A percentile compares a stretch with the other conserved stretches of the same genome.
phyloP scores from a whole-genome alignment of 2,113 vertebrate species.

The Octodon degus region DNA sequence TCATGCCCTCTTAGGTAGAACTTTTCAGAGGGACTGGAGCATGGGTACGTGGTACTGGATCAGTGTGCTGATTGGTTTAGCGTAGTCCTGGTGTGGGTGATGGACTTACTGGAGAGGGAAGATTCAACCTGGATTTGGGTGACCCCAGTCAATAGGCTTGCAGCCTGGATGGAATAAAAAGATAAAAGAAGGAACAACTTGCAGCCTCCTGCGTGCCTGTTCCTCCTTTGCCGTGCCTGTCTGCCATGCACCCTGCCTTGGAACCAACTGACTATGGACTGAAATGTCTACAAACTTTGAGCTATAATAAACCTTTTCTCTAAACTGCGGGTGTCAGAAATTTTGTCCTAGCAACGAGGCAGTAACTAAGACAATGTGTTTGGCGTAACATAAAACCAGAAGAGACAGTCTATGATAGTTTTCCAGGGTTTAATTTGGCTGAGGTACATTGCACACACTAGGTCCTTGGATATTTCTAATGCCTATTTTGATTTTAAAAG shows the following conservation, averaged over 20 bases:
- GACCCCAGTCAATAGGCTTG: not conserved
- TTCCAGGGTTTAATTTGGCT: not conserved
- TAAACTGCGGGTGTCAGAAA: not conserved
- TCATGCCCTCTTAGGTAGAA: not conserved
- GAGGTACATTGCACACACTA: not conserved
- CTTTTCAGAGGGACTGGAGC: not conserved
- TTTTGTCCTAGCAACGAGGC: not conserved
- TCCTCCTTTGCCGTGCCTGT: not conserved
- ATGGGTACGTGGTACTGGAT: not conserved
- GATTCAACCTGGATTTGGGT: not conserved
- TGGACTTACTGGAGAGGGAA: not conserved
- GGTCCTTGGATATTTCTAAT: not conserved
- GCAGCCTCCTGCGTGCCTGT: not conserved
- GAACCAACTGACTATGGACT: not conserved
- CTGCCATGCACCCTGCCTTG: not conserved
- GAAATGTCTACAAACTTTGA: not conserved
- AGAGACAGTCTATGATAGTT: not conserved
- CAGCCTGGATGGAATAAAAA: not conserved
- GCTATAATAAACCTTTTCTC: not conserved
- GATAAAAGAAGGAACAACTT: not conserved
- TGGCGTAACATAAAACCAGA: not conserved
- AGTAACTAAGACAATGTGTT: not conserved
- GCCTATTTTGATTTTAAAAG: constrained; percentile 45
- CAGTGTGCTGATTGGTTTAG: not conserved
- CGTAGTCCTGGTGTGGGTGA: not conserved